Percentiles rank a stretch among this genome's conserved stretches.
Evolutionary conservation across 2,888 invertebrate species (phyloP).

Genomic region (Drosophila eohydei): DNA sequence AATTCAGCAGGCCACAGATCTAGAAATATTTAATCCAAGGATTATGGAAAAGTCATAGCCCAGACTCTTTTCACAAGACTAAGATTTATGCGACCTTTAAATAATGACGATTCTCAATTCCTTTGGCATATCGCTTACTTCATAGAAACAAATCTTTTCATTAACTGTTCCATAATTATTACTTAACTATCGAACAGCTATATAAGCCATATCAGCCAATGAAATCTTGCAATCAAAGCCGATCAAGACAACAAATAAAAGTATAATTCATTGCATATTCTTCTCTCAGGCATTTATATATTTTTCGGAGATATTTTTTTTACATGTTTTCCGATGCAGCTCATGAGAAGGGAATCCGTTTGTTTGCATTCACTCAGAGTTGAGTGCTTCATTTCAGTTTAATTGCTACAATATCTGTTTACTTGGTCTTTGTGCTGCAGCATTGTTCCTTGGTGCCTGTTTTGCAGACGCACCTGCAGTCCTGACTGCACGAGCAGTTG

Average conservation of each 20-base stretch:
- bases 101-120: neutral
- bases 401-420: constrained; percentile 2
- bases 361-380: neutral
- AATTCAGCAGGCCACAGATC: no score
- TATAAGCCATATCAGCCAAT: neutral
- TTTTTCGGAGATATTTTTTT: neutral
- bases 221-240: neutral
- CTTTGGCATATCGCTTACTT: neutral
- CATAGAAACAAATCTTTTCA: neutral
- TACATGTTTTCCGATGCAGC: neutral
- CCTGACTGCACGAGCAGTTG: constrained; percentile 68
- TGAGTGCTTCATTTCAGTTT: neutral
- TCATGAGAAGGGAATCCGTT: neutral
- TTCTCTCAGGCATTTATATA: neutral
- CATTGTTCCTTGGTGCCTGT: constrained; percentile 71
- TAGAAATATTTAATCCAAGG: no score
- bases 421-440: constrained; percentile 57
- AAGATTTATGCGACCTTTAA: no score
- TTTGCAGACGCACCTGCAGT: constrained; percentile 74
- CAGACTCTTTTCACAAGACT: no score
- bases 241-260: neutral
- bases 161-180: neutral
- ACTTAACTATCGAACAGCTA: neutral
- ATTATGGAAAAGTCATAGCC: no score
- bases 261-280: neutral